Evolutionary conservation across 2,113 vertebrate genomes (phyloP), one percentile per base, ranked within the genome.

Genomic region (human): DNA sequence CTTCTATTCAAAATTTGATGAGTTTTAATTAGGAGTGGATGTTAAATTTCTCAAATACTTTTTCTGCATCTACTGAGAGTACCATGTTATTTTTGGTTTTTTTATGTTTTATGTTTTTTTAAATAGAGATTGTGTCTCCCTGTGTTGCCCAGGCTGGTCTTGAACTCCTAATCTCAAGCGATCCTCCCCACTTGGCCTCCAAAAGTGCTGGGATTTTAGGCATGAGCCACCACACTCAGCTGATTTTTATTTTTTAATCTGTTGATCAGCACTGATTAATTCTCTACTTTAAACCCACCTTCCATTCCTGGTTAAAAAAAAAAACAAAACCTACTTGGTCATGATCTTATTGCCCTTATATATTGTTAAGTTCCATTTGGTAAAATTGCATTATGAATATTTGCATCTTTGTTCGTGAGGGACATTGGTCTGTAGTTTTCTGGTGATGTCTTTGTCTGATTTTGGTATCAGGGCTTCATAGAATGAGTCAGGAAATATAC

Each of bases 351-450:
- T 94, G 70, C 16, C 6, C 8, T 57, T 93, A 83, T 82, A 23
- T 80, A 89, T 68, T 87, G 6, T 87, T 95, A 70, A 57, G 85
- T 72, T 95, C 64, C 35, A 61, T 93, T 84, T 94, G 35, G 20
- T 95, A 45, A 86, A 83, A 64, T 94, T 55, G 81, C 73, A 1
- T 78, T 87, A 48, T 0, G 23, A 78, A 50, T 89, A 61, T 17
- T 84, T 90, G 3, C 52, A 75, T 66, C 35, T 79, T 6, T 85
- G 7, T 81, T 86, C 9, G n/a, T 90, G 76, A 79, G 23, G 6
- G 5, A 89, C 82, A 96, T 73, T 85, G 25, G 10, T 86, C 1
- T 79, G 1, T 85, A 81, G 40, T 64, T 89, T 87, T 95, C 59
- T 38, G 73, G 11, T 84, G 84, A 64, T 89, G 52, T 68, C 30